Base-by-base conservation (phyloP, 1,140 invertebrate species). In the Drosophila pectinifera region DNA sequence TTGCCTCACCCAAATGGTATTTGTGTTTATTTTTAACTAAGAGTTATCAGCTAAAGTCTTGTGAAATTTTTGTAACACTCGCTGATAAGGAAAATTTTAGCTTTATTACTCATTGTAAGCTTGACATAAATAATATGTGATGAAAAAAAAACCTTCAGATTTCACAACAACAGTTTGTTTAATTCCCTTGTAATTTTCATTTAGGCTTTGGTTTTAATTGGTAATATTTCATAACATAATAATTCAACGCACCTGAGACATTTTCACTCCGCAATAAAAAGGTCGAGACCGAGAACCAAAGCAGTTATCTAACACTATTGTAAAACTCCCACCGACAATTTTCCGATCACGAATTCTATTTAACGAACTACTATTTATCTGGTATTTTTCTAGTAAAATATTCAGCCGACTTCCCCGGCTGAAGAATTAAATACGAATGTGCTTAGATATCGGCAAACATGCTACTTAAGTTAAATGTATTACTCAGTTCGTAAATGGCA, bases 391-490 rank as follows among this genome's bases (percentile, higher is more conserved):
- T 34, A 5, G 48, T n/a, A 14, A 51, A n/a, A 14, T 34, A 34
- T 24, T 51, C 11, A 2, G 6, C 28, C 28, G 20, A 20, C 28
- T 36, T 34, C 4, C 18, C 18, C 4, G 7, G 0, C 2, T 34
- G 48, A 2, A 10, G 48, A 14, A 36, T 20, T 28, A 3, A 51
- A 34, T 51, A 5, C 48, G 48, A 51, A 51, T 51, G 48, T 13
- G 28, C 34, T 51, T 51, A 34, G 48, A 51, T 51, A 51, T 51
- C 34, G 18, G 0, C 28, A 51, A 34, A n/a, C 48, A 36, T 20
- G 20, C 31, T 14, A 34, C 13, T 36, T 36, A 5, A 34, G 28
- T 18, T 1, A 51, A 34, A 51, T 22, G 51, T 38, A 26, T 41
- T 55, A 18, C 53, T 55, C 36, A 41, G 14, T 41, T 55, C 14